Evolutionary conservation across 2,113 vertebrate species (phyloP).

Genomic region (Burhinus bistriatus): DNA sequence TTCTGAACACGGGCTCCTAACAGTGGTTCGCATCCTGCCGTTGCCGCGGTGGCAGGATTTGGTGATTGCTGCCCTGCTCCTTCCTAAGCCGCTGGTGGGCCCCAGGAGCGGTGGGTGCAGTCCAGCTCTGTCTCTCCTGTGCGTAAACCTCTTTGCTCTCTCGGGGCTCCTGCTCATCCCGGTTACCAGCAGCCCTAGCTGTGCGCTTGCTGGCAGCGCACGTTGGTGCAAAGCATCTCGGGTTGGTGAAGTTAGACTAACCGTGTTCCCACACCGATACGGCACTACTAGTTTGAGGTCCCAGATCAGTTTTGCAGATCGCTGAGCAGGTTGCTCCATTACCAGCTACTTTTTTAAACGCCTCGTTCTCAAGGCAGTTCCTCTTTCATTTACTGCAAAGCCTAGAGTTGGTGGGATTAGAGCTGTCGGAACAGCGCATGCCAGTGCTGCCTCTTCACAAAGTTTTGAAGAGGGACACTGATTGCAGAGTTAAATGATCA

Average conservation of each 20-base stretch:
- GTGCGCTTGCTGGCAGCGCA: neutral
- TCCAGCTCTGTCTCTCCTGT: neutral
- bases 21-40: neutral
- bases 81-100: neutral
- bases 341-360: neutral
- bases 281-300: neutral
- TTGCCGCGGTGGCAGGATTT: neutral
- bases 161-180: neutral
- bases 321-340: neutral
- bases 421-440: neutral
- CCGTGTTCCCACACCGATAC: neutral
- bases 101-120: neutral
- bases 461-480: neutral
- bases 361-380: neutral
- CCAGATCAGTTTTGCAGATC: neutral
- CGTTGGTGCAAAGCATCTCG: fast-evolving
- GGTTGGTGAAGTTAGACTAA: neutral
- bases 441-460: neutral
- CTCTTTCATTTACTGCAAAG: neutral
- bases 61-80: neutral
- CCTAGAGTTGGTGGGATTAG: neutral
- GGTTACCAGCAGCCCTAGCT: neutral
- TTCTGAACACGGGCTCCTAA: neutral
- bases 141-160: neutral
- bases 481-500: neutral